Percentiles rank a stretch among this genome's conserved stretches.
Evolutionary conservation across 2,797 vertebrate genomes (phyloP).

Genomic region (Antennarius maculatus): DNA sequence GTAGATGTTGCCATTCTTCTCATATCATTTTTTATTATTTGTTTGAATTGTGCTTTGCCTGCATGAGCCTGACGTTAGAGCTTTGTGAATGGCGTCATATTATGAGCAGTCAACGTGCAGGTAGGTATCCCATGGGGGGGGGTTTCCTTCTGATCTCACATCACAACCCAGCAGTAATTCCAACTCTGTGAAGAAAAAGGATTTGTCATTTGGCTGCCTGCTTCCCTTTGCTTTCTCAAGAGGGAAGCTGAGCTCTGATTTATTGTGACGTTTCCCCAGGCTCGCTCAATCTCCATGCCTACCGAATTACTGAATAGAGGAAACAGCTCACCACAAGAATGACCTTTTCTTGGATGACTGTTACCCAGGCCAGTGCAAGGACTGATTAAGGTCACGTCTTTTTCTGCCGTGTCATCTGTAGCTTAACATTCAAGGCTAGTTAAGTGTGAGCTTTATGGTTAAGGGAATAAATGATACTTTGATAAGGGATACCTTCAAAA

Average conservation of each 20-base stretch:
- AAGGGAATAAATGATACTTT: constrained; percentile 22
- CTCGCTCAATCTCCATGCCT: constrained; percentile 64
- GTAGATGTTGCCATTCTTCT: not conserved
- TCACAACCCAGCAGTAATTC: constrained; percentile 75
- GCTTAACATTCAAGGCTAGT: constrained; percentile 28
- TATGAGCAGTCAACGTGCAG: constrained; percentile 57
- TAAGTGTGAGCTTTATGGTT: constrained; percentile 23
- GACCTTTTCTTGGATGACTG: constrained; percentile 70
- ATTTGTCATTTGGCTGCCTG: constrained; percentile 80
- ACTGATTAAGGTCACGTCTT: constrained; percentile 66
- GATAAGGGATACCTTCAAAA: constrained; percentile 39
- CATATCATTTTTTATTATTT: constrained; percentile 13
- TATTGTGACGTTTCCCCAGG: constrained; percentile 72
- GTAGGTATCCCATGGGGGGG: constrained; percentile 72
- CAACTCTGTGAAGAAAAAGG: constrained; percentile 70
- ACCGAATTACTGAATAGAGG: constrained; percentile 63
- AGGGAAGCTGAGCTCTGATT: constrained; percentile 71
- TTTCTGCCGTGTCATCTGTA: constrained; percentile 55
- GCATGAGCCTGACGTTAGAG: constrained; percentile 11
- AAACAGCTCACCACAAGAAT: constrained; percentile 59
- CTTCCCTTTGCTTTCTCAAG: constrained; percentile 66
- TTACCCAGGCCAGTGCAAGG: constrained; percentile 57
- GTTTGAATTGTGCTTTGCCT: constrained; percentile 22
- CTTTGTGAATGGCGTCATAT: constrained; percentile 49
- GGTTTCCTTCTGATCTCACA: constrained; percentile 70